Conservation (phyloP, 2,113 vertebrate genomes). For the Chloebia gouldiae region DNA sequence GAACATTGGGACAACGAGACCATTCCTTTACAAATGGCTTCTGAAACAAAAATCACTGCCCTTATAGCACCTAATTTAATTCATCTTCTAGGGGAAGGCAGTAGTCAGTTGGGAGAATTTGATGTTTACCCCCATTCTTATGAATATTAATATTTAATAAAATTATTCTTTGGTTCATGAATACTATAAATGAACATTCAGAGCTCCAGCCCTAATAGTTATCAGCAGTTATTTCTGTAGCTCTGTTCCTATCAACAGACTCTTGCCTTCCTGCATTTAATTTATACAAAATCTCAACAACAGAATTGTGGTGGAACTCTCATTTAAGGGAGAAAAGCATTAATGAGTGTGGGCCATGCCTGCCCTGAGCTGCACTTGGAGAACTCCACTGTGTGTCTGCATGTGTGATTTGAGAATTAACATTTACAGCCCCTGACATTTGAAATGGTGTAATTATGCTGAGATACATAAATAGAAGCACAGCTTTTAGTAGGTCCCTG, state of each 20-base stretch:
- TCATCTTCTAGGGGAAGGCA: conserved; percentile 32
- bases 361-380: not conserved
- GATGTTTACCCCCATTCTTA: not conserved
- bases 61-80: conserved; percentile 32
- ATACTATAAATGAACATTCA: not conserved
- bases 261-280: not conserved
- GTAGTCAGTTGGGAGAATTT: conserved; percentile 4
- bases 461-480: not conserved
- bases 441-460: not conserved
- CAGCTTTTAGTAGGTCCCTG: not conserved
- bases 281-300: not conserved
- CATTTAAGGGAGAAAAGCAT: not conserved
- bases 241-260: not conserved
- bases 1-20: conserved; percentile 40
- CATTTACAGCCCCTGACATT: not conserved
- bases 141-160: conserved; percentile 43
- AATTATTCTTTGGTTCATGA: not conserved
- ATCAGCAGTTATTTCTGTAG: not conserved
- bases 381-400: not conserved
- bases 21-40: conserved; percentile 31
- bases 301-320: not conserved
- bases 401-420: not conserved
- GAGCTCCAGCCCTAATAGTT: not conserved
- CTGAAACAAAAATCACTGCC: conserved; percentile 26
- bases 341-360: not conserved